Percentiles rank a stretch among this genome's conserved stretches.
Conservation (phyloP, 2,113 vertebrate genomes). For the Chaetops frenatus region DNA sequence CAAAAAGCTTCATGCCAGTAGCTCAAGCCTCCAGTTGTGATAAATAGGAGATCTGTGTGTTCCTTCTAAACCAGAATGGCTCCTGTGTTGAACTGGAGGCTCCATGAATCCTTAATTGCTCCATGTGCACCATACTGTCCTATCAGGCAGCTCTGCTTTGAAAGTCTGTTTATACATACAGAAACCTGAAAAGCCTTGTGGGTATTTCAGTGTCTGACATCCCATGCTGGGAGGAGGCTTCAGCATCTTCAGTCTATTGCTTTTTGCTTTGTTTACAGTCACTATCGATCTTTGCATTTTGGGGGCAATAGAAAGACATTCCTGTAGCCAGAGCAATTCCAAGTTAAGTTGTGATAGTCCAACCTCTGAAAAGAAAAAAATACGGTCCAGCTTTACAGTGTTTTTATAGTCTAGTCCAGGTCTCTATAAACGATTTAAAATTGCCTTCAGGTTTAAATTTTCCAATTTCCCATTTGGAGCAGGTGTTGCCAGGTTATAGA, state of each 20-base stretch:
- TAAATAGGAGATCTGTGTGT: background rate
- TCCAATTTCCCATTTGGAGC: conserved; percentile 27
- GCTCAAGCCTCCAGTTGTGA: background rate
- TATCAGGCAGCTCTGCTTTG: background rate
- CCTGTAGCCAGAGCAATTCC: background rate
- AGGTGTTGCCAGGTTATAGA: conserved; percentile 45
- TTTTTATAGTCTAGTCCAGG: conserved; percentile 50
- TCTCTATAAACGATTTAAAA: conserved; percentile 54
- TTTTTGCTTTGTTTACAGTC: background rate
- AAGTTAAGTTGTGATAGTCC: background rate
- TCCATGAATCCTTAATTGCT: background rate
- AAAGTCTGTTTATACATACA: background rate
- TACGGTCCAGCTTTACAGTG: background rate
- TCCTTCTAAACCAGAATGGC: background rate
- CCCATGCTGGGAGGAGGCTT: background rate
- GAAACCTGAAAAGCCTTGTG: background rate
- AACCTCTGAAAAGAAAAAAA: background rate
- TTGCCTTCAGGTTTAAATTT: conserved; percentile 29
- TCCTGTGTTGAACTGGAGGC: background rate
- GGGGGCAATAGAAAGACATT: background rate
- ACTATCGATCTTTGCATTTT: background rate
- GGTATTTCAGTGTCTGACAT: background rate
- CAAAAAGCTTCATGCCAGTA: background rate
- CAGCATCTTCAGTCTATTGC: background rate
- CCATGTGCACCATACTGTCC: background rate